Base-by-base conservation (phyloP, 2,113 vertebrate species). In the Tauraco erythrolophus region DNA sequence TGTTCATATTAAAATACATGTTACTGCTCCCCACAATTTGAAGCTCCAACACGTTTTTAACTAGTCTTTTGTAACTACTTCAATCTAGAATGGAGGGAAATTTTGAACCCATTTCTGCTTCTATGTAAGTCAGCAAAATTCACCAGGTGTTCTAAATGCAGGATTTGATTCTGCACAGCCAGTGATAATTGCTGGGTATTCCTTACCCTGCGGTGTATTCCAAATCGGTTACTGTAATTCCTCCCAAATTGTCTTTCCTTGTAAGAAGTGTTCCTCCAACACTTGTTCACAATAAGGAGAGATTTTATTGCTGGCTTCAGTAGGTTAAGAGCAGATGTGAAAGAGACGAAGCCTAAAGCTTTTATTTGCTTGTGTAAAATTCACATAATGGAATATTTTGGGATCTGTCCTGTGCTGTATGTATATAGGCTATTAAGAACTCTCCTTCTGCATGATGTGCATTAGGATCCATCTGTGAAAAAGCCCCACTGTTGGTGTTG, bases 281-380 rank as follows among this genome's bases (percentile, higher is more conserved):
- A 13, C 23, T 25, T 68, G 23, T 11, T 61, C 28, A 25, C 39
- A 18, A 6, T 1, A 30, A 48, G 27, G 37, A 0, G 5, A 27
- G 46, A 14, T 57, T 56, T 81, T 50, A 58, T n/a, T 30, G 41
- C 57, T 61, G 84, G 17, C 53, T 39, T 51, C 50, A 23, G 50
- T 43, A 31, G n/a, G n/a, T 33, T 33, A 22, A 37, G 58, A 61
- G 46, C 28, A 61, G 17, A 31, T 37, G 28, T 43, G 33, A 28
- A 56, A 62, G 11, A 15, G 5, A 7, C 0, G 23, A 50, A 54
- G 31, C 62, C 35, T 41, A 60, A 25, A 58, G 62, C 31, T 88
- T 93, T 65, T 18, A 54, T 75, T 71, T 76, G 31, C 45, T 45
- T 66, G 46, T 28, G 28, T 45, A 50, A 30, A 65, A 60, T 50